phyloP scores from a whole-genome alignment of 2,888 invertebrate genomes.

The Pheosia gnoma region DNA sequence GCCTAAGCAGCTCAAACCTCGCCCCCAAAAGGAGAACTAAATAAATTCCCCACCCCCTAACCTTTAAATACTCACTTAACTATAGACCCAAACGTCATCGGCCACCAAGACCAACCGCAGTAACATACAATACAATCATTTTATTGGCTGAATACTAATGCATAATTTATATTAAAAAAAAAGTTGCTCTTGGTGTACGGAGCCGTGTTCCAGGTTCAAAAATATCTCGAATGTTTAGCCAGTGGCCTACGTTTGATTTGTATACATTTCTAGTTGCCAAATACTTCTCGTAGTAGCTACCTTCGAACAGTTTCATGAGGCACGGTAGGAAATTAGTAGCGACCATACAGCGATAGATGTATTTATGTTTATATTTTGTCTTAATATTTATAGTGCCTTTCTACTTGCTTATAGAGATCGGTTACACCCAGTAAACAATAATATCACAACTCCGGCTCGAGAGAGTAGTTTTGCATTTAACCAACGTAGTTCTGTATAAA shows the following conservation, averaged over 20 bases:
- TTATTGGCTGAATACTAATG: constrained; percentile 39
- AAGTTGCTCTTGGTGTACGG: constrained; percentile 63
- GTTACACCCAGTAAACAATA: constrained; percentile 37
- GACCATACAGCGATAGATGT: constrained; percentile 69
- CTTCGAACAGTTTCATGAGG: constrained; percentile 69
- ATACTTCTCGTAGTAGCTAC: constrained; percentile 73
- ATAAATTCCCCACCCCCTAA: constrained; percentile 56
- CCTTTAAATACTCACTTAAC: constrained; percentile 75
- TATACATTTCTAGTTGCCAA: constrained; percentile 81
- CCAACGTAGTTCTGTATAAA: constrained; percentile 60
- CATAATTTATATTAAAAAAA: not conserved
- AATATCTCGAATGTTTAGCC: constrained; percentile 63
- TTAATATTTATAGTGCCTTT: constrained; percentile 60
- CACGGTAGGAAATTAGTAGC: constrained; percentile 67
- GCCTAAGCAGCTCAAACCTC: constrained; percentile 81
- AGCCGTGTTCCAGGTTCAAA: constrained; percentile 68
- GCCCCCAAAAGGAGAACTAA: constrained; percentile 84
- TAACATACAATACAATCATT: constrained; percentile 17
- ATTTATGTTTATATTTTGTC: constrained; percentile 72
- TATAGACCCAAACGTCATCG: constrained; percentile 53
- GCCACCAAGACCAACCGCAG: constrained; percentile 56
- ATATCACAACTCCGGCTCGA: constrained; percentile 28
- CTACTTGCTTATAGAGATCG: constrained; percentile 40
- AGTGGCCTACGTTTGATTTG: constrained; percentile 71
- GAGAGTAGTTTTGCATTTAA: constrained; percentile 71